Evolutionary conservation across 2,888 invertebrate genomes (phyloP).

Genomic region (Trachelus stipa): DNA sequence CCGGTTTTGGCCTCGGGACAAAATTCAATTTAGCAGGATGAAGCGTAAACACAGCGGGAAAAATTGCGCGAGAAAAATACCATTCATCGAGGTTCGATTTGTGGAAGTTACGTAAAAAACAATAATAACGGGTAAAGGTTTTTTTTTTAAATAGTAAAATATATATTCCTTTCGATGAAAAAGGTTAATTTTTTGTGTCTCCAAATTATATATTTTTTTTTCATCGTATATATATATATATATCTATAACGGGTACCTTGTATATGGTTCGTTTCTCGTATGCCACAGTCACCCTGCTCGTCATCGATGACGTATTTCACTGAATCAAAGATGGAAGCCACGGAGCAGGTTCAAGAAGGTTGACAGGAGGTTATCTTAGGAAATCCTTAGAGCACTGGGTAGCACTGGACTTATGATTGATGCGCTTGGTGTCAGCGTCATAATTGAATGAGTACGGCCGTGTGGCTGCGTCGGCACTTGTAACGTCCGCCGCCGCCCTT

Average conservation of each 20-base stretch:
- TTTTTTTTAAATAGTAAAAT: neutral
- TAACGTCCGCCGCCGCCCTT: constrained; percentile 28
- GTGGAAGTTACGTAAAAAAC: neutral
- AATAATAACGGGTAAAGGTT: neutral
- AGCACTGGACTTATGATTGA: constrained; percentile 51
- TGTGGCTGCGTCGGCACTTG: constrained; percentile 45
- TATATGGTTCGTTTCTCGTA: neutral
- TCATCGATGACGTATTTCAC: neutral
- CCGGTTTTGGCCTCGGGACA: constrained; percentile 55
- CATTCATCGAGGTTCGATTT: constrained; percentile 30
- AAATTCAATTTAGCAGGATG: constrained; percentile 60
- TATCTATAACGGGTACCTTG: neutral
- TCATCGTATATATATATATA: neutral
- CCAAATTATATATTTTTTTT: neutral
- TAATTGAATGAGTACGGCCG: constrained; percentile 62
- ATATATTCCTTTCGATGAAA: neutral
- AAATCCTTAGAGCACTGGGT: constrained; percentile 3
- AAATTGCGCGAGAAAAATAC: constrained; percentile 47
- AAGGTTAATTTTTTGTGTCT: constrained; percentile 1
- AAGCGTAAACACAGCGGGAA: constrained; percentile 55
- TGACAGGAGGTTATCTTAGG: neutral
- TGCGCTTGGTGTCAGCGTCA: constrained; percentile 60
- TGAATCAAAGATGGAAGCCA: neutral
- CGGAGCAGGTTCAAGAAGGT: neutral
- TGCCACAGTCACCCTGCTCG: neutral